These are phyloP conservation scores for Rhorus exstirpatorius DNA, from an alignment of 2,888 invertebrate species.

Conservation along the genomic window DNA sequence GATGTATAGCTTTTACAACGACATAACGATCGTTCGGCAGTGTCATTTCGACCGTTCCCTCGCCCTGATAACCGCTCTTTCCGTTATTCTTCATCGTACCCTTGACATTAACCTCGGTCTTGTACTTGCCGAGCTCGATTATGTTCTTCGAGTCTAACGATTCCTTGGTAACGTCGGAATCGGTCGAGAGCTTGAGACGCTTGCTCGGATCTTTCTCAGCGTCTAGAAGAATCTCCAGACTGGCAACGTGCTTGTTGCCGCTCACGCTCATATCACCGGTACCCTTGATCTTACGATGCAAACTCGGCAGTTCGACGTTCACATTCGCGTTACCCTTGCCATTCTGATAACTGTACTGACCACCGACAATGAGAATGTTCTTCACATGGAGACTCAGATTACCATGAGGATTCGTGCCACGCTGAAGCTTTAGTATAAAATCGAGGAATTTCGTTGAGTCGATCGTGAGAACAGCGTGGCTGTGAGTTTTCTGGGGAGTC, in stretches of 20 bases:
- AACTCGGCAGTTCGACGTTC: slow-evolving; percentile 88
- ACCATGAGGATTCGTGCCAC: slow-evolving; percentile 86
- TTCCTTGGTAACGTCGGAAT: slow-evolving; percentile 87
- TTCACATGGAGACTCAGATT: slow-evolving; percentile 88
- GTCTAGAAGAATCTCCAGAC: slow-evolving; percentile 89
- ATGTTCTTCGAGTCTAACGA: slow-evolving; percentile 89
- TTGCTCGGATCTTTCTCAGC: slow-evolving; percentile 91
- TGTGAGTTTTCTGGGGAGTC: slow-evolving; percentile 86
- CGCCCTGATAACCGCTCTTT: slow-evolving; percentile 85
- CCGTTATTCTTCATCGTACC: slow-evolving; percentile 86
- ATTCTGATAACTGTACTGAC: slow-evolving; percentile 89
- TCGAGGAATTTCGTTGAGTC: slow-evolving; percentile 87
- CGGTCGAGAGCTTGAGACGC: slow-evolving; percentile 89
- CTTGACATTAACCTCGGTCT: slow-evolving; percentile 86
- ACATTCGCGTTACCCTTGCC: slow-evolving; percentile 90
- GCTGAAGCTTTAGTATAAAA: slow-evolving; percentile 87
- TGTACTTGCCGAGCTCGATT: slow-evolving; percentile 86
- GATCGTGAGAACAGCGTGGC: slow-evolving; percentile 87
- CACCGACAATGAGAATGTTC: slow-evolving; percentile 88
- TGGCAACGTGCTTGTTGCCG: slow-evolving; percentile 88
- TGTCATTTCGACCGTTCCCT: slow-evolving; percentile 86
- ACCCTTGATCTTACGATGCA: slow-evolving; percentile 84
- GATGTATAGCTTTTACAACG: slow-evolving; percentile 84
- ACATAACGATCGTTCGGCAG: slow-evolving; percentile 87
- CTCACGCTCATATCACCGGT: slow-evolving; percentile 88